These are phyloP conservation scores for Tenebrio molitor DNA, from an alignment of 1,140 invertebrate genomes.

Conservation along the genomic window DNA sequence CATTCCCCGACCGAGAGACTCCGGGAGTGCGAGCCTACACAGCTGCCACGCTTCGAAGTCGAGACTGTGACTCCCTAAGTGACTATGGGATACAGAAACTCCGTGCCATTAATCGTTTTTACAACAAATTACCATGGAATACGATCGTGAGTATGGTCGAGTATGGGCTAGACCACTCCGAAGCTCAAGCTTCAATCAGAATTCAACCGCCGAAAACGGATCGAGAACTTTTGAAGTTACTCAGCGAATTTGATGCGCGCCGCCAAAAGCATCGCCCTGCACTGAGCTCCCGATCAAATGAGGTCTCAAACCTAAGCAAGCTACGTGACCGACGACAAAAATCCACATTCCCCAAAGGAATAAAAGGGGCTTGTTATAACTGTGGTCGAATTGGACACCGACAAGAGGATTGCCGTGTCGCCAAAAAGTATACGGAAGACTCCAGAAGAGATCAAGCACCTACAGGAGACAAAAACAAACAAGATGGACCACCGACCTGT, in stretches of 20 bases:
- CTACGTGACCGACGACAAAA: background rate
- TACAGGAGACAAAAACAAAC: no score
- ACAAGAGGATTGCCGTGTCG: no score
- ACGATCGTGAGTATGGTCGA: conserved; percentile 47
- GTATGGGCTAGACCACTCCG: conserved; percentile 45
- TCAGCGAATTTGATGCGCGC: conserved; percentile 40
- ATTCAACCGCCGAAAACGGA: conserved; percentile 30
- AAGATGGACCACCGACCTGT: no score
- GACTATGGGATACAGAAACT: conserved; percentile 48
- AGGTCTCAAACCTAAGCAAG: background rate
- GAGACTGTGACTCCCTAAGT: conserved; percentile 45
- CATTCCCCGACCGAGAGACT: conserved; percentile 48
- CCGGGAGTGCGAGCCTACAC: conserved; percentile 39
- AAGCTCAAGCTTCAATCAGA: conserved; percentile 27
- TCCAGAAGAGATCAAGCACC: no score
- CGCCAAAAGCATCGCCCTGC: background rate
- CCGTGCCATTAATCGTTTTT: no score
- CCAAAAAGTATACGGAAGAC: no score
- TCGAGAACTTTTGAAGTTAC: conserved; percentile 34
- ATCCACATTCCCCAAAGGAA: no score
- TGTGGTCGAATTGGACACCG: no score
- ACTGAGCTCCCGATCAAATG: no score
- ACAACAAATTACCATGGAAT: no score
- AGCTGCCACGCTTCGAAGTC: conserved; percentile 47
- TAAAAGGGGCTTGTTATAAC: no score